Base-by-base conservation (phyloP, 2,113 vertebrate species). In the Solenodon paradoxus region DNA sequence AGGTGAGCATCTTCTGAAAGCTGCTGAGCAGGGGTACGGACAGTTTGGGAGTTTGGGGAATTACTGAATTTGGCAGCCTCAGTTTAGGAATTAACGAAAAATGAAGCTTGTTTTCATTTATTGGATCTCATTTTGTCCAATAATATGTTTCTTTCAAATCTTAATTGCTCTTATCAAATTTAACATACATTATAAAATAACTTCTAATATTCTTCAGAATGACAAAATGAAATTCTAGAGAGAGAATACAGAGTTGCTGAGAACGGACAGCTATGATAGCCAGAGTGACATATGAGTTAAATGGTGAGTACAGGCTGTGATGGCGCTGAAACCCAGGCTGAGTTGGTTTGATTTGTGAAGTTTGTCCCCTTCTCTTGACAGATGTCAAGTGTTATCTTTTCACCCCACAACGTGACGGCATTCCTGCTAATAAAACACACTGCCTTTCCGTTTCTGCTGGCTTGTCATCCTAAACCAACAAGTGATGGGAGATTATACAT, bases 121-220 rank as follows among this genome's bases (percentile, higher is more conserved):
- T 35, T 88, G 28, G 32, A 49, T 28, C 63, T 87, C 57, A 87
- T 47, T 75, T 69, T 94, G 49, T 91, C 71, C 80, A 77, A 59
- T 79, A 91, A 75, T 94, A 69, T 40, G 78, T 91, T 87, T 92
- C 45, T 90, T 12, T 92, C 40, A 90, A 75, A 40, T 84, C 2
- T 24, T 40, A 88, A 40, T 79, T 63, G 40, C 9, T 84, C 5
- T 51, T 19, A 26, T 84, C 59, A 93, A 95, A 59, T 66, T 57
- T 53, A 71, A 15, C 38, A 84, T 22, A 64, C 15, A 55, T 51
- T 91, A 40, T 66, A 77, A 61, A 92, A 45, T 88, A 68, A 95
- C 20, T 51, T 77, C 32, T 28, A 40, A 38, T 90, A 92, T 87
- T 83, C 38, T 63, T 83, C 66, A 93, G 91, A 87, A 63, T 26